Evolutionary conservation across 2,888 invertebrate species (phyloP).

Genomic region (Blastobasis lacticolella): DNA sequence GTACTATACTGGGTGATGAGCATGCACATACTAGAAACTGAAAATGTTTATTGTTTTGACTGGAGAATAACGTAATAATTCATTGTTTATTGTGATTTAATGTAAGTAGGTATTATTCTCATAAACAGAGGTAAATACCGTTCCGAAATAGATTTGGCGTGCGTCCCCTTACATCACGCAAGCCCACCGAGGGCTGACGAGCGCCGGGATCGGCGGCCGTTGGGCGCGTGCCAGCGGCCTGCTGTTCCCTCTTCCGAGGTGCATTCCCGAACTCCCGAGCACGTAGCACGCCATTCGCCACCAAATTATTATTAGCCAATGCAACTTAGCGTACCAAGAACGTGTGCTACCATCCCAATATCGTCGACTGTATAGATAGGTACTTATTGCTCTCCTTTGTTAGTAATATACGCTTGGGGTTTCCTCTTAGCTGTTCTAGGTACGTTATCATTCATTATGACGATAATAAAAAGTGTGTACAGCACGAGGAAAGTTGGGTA

Average conservation of each 20-base stretch:
- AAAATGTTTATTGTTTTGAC: constrained; percentile 7
- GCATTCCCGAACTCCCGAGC: constrained; percentile 29
- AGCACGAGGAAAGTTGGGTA: too few relatives aligned
- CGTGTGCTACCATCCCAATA: too few relatives aligned
- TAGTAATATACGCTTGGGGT: too few relatives aligned
- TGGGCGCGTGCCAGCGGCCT: constrained; percentile 3
- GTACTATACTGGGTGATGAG: constrained; percentile 2
- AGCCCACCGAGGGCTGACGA: constrained; percentile 20
- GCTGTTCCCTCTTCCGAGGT: constrained; percentile 59
- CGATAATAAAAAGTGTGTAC: too few relatives aligned
- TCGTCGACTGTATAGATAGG: too few relatives aligned
- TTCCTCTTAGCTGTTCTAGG: too few relatives aligned
- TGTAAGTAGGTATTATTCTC: background rate
- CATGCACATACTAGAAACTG: background rate
- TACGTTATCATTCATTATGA: too few relatives aligned
- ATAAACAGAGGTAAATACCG: background rate
- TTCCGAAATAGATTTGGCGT: constrained; percentile 26
- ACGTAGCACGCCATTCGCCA: background rate
- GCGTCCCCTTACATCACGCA: constrained; percentile 30
- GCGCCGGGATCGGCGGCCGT: constrained; percentile 1
- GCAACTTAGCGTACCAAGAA: background rate
- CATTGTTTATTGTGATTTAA: constrained; percentile 7
- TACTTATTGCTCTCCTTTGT: too few relatives aligned
- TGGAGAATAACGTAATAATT: constrained; percentile 8
- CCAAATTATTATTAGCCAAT: background rate